phyloP scores from a whole-genome alignment of 2,113 vertebrate genomes.

The Delphinapterus leucas region DNA sequence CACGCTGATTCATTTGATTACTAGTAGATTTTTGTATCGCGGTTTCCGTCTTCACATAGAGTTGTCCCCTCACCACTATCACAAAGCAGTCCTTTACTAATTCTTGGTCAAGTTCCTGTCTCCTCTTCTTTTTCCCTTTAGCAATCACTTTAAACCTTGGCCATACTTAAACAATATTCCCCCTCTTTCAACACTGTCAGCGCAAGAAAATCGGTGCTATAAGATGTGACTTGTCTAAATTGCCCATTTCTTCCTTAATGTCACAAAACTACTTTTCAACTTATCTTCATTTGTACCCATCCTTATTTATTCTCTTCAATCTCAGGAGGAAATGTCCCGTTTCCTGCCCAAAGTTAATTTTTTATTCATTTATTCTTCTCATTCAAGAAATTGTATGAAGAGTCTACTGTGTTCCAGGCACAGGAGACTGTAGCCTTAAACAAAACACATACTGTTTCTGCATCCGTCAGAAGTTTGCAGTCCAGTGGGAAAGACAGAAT shows the following conservation, averaged over 20 bases:
- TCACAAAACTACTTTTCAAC: background rate
- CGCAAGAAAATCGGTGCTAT: background rate
- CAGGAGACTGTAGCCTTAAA: constrained; percentile 9
- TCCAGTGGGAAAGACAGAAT: constrained; percentile 11
- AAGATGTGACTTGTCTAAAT: background rate
- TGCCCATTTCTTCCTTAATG: background rate
- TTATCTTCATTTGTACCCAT: background rate
- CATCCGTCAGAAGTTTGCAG: background rate
- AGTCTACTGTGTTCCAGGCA: background rate
- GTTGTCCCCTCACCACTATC: background rate
- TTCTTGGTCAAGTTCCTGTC: background rate
- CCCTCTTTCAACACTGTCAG: background rate
- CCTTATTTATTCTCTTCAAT: background rate
- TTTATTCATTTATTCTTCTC: constrained; percentile 38
- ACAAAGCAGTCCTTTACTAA: background rate
- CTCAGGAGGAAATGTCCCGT: background rate
- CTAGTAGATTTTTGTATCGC: background rate
- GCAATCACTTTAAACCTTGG: background rate
- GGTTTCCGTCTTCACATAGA: background rate
- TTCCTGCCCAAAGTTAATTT: background rate
- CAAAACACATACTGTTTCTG: background rate
- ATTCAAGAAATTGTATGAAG: constrained; percentile 40
- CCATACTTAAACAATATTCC: background rate
- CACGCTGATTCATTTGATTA: background rate
- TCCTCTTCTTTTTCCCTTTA: background rate